These are phyloP conservation scores for Atta texana DNA, from an alignment of 1,140 invertebrate genomes.

Conservation along the genomic window DNA sequence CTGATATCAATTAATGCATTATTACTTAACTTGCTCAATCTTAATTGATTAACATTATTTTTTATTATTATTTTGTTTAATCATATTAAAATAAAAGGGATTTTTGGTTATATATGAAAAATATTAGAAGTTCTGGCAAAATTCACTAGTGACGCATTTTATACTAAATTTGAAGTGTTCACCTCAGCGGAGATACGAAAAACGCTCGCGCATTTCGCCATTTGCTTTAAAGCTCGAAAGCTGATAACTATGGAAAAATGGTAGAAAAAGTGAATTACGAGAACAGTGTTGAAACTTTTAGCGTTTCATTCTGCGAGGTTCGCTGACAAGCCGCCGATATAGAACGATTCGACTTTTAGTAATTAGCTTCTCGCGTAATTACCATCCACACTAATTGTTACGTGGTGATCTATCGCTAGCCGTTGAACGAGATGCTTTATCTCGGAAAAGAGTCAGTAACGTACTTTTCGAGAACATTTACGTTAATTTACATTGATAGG, in stretches of 20 bases:
- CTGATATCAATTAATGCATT: background rate
- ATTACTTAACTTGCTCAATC: background rate
- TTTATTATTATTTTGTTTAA: constrained; percentile 5
- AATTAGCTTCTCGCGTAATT: constrained; percentile 52
- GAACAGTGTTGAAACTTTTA: constrained; percentile 49
- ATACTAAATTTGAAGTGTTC: constrained; percentile 41
- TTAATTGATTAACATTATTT: background rate
- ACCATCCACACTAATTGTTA: constrained; percentile 45
- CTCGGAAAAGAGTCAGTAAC: background rate
- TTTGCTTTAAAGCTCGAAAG: constrained; percentile 22
- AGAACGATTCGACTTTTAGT: constrained; percentile 41
- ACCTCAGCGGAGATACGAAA: background rate
- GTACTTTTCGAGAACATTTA: background rate
- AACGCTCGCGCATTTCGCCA: constrained; percentile 1
- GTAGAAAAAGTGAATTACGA: constrained; percentile 36
- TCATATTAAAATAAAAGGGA: background rate
- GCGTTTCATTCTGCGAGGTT: constrained; percentile 29
- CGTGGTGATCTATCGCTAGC: constrained; percentile 39
- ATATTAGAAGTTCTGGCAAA: background rate
- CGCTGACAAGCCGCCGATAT: constrained; percentile 12
- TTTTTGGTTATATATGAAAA: background rate
- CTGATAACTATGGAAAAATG: constrained; percentile 30
- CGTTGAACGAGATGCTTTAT: constrained; percentile 24
- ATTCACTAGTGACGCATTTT: background rate
- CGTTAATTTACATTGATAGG: background rate